A percentile compares a stretch with the other conserved stretches of the same genome.
phyloP scores from a whole-genome alignment of 2,888 invertebrate genomes.

The Paralinhomoeus sp. region DNA sequence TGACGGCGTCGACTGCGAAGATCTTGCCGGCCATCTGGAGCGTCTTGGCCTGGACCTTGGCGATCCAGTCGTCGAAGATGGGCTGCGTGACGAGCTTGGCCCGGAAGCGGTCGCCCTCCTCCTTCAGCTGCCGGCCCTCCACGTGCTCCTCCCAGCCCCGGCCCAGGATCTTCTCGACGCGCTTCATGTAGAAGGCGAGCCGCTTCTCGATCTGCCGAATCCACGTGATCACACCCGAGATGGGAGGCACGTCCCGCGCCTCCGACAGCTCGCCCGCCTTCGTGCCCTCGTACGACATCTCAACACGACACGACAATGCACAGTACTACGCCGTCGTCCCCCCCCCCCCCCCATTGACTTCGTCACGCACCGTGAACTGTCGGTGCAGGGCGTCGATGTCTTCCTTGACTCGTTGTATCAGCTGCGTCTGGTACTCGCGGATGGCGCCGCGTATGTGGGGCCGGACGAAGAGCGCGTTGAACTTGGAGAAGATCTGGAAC shows the following conservation, averaged over 20 bases:
- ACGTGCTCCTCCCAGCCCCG: slow-evolving; percentile 98
- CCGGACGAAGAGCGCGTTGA: slow-evolving; percentile 91
- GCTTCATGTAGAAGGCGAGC: slow-evolving; percentile 72
- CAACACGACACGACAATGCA: slow-evolving; percentile 7
- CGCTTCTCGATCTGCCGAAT: slow-evolving; percentile 94
- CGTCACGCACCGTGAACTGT: slow-evolving; percentile 61
- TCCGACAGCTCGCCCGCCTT: slow-evolving; percentile 73
- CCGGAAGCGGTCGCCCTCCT: slow-evolving; percentile 89
- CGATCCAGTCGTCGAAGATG: slow-evolving; percentile 92
- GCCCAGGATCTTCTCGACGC: slow-evolving; percentile 81
- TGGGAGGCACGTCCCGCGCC: slow-evolving; percentile 77
- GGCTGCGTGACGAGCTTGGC: slow-evolving; percentile 83
- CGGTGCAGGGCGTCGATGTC: slow-evolving; percentile 93
- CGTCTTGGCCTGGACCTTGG: slow-evolving; percentile 40
- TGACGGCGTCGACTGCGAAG: slow-evolving; percentile 13
- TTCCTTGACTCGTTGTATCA: slow-evolving; percentile 94
- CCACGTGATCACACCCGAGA: slow-evolving; percentile 96
- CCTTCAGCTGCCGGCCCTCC: slow-evolving; percentile 56
- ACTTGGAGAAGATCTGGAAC: slow-evolving; percentile 81
- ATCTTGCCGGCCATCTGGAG: slow-evolving; percentile 8
- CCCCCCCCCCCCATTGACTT: too few relatives aligned
- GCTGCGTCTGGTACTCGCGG: slow-evolving; percentile 90
- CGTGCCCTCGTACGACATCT: slow-evolving; percentile 82
- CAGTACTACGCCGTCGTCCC: not conserved
- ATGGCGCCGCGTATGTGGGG: slow-evolving; percentile 93